phyloP scores from a whole-genome alignment of 1,140 invertebrate genomes.

The Branchinecta lindahli region DNA sequence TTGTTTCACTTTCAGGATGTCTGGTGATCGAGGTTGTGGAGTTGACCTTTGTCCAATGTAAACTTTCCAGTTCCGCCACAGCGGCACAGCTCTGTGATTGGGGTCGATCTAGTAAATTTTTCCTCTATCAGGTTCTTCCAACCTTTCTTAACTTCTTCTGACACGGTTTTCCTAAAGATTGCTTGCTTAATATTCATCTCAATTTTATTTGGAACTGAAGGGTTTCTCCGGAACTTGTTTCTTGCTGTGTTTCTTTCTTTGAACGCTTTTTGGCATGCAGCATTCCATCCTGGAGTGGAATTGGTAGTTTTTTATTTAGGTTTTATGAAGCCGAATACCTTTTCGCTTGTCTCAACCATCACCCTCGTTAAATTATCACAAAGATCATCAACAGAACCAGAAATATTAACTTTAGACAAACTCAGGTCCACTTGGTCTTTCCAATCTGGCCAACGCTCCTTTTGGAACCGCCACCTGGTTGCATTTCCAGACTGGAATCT shows the following conservation, averaged over 20 bases:
- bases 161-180: conserved; percentile 1
- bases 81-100: neutral
- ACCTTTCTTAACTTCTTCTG: neutral
- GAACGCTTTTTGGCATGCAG: conserved; percentile 1
- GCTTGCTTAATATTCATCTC: neutral
- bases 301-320: neutral
- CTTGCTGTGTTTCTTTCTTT: conserved; percentile 8
- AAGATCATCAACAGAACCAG: neutral
- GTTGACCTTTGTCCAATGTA: neutral
- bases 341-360: neutral
- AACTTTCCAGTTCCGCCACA: neutral
- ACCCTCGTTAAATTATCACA: neutral
- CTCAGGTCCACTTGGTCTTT: neutral
- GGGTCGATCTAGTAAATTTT: neutral
- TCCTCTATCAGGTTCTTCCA: neutral
- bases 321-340: conserved; percentile 5
- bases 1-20: neutral
- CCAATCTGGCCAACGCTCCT: conserved; percentile 3
- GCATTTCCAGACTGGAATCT: neutral
- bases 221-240: conserved; percentile 5
- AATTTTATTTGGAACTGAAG: neutral
- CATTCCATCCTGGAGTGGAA: conserved; percentile 4
- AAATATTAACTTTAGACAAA: neutral
- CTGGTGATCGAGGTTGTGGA: neutral
- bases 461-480: neutral